Base-by-base conservation (phyloP, 2,113 vertebrate species). In the Pedetes capensis region DNA sequence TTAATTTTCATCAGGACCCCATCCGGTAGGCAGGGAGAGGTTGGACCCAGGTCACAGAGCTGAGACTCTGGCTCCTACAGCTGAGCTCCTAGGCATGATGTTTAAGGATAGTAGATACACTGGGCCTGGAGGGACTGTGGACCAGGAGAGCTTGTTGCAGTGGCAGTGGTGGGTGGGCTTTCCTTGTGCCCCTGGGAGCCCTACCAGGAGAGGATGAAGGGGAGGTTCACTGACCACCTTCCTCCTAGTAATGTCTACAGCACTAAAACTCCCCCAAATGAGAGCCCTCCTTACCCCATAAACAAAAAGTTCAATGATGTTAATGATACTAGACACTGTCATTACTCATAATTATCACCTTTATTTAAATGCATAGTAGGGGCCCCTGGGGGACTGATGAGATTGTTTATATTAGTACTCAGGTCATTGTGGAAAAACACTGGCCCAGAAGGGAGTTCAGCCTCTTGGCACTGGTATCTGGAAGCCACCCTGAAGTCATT, bases 281-380 rank as follows among this genome's bases (percentile, higher is more conserved):
- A 84, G 37, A 64, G 61, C 14, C 44, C 44, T 81, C 72, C 80
- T 32, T 12, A 51, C 27, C 66, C 80, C 2, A 2, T 61, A 55
- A 89, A 57, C 57, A 42, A 86, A 85, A 84, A 87, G 66, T 47
- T 59, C 6, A 32, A 1, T n/a, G 32, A 87, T 47, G 74, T 59
- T 53, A 42, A 47, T 51, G 55, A 12, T 57, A 85, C 61, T 8
- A 37, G 72, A 53, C 55, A 20, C 34, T 22, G 13, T 80, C n/a
- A 75, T 86, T 87, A 85, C 49, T 93, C 53, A 34, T 72, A 47
- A 66, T 96, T 55, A 84, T n/a, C 76, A 78, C 75, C 91, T 61
- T 91, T 84, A 71, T 20, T 80, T 71, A 94, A 78, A 72, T 51
- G 68, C 34, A 64, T 32, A 13, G 22, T 2, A 23, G 42, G 9